These are phyloP conservation scores for Ibidorhyncha struthersii DNA, from an alignment of 2,113 vertebrate genomes.

Conservation along the genomic window DNA sequence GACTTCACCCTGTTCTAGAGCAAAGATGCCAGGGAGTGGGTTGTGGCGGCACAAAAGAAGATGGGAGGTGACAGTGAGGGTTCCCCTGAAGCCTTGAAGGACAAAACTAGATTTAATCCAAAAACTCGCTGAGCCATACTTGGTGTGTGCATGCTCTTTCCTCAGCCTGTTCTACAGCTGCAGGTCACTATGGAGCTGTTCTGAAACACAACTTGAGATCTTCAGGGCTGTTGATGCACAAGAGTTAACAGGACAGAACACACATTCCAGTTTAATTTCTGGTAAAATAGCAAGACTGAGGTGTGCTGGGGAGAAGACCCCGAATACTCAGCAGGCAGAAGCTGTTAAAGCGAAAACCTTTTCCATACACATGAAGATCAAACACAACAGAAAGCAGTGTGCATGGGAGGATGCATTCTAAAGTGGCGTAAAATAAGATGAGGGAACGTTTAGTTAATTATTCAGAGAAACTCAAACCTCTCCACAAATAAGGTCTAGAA, in stretches of 20 bases:
- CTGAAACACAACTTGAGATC: not conserved
- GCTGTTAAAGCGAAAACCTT: not conserved
- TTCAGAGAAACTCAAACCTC: not conserved
- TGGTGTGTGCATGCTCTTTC: not conserved
- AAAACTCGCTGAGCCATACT: not conserved
- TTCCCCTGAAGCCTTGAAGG: not conserved
- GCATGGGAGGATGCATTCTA: not conserved
- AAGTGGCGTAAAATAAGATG: not conserved
- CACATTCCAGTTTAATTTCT: not conserved
- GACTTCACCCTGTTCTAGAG: not conserved
- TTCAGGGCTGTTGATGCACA: not conserved
- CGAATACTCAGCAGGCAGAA: not conserved
- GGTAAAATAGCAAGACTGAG: not conserved
- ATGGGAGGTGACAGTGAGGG: not conserved
- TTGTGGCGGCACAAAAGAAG: not conserved
- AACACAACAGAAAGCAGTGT: not conserved
- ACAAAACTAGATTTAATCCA: not conserved
- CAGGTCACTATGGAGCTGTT: not conserved
- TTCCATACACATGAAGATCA: not conserved
- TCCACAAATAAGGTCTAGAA: not conserved
- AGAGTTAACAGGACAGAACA: not conserved
- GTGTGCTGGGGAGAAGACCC: not conserved
- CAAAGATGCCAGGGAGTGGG: not conserved
- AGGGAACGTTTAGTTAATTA: not conserved
- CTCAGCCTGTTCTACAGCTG: not conserved